Conservation (phyloP, 2,797 vertebrate genomes). For the Lerista edwardsae region DNA sequence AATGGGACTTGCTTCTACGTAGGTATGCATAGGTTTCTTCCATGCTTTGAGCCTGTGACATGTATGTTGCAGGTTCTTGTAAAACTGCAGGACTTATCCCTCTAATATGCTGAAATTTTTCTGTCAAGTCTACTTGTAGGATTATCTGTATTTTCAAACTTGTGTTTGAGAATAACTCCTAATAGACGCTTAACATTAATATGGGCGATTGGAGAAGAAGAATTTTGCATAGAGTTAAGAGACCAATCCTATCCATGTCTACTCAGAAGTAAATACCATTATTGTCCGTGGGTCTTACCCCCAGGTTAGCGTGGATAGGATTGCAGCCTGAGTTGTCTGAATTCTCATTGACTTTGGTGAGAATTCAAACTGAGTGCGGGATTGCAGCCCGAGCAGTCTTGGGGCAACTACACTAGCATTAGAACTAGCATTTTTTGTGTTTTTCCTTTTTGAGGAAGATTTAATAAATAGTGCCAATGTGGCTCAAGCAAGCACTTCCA, state of each 20-base stretch:
- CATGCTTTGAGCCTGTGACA: conserved; percentile 28
- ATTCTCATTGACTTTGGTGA: not conserved
- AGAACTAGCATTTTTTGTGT: not conserved
- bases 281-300: too few relatives aligned
- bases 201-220: conserved; percentile 15
- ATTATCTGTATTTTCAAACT: not conserved
- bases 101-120: not conserved
- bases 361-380: conserved; percentile 9
- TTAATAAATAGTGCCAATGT: conserved; percentile 26
- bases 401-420: conserved; percentile 36
- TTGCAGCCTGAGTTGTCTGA: too few relatives aligned
- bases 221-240: too few relatives aligned
- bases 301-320: too few relatives aligned
- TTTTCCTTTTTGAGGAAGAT: conserved; percentile 23
- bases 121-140: not conserved
- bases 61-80: conserved; percentile 36
- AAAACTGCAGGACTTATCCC: not conserved
- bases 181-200: conserved; percentile 40
- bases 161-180: not conserved
- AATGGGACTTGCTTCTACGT: too few relatives aligned
- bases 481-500: conserved; percentile 45
- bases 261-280: too few relatives aligned
- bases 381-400: conserved; percentile 30
- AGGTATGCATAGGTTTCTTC: not conserved
- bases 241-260: too few relatives aligned